Conservation (phyloP, 2,797 vertebrate genomes). For the Serranus cabrilla region DNA sequence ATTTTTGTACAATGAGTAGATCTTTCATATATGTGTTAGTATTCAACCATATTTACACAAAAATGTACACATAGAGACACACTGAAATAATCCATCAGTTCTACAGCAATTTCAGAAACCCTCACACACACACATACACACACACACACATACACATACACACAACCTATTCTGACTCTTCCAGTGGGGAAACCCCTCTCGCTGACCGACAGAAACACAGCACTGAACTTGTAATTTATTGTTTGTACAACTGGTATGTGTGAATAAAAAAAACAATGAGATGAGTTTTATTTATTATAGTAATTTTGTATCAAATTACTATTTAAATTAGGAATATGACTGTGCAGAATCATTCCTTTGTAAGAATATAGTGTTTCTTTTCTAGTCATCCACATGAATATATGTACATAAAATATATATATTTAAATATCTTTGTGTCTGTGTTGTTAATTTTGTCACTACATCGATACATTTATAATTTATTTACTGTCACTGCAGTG, state of each 20-base stretch:
- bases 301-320: constrained; percentile 89
- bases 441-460: constrained; percentile 43
- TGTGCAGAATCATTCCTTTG: constrained; percentile 92
- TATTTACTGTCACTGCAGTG: no score
- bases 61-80: constrained; percentile 43
- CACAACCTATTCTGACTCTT: constrained; percentile 56
- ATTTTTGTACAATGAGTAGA: constrained; percentile 58
- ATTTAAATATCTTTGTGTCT: constrained; percentile 79
- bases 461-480: not conserved
- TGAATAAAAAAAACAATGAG: constrained; percentile 88
- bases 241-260: constrained; percentile 97
- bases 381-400: constrained; percentile 84
- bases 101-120: constrained; percentile 16
- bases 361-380: constrained; percentile 88
- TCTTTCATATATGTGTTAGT: constrained; percentile 58
- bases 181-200: constrained; percentile 62
- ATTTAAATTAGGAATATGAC: constrained; percentile 93
- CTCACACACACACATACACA: constrained; percentile 28
- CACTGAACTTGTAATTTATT: constrained; percentile 99
- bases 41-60: constrained; percentile 61
- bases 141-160: constrained; percentile 35
- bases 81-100: constrained; percentile 32
- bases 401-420: constrained; percentile 89
- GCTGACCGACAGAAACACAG: constrained; percentile 87
- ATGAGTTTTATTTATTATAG: constrained; percentile 96